Base-by-base conservation (phyloP, 2,888 invertebrate genomes). In the Odontocerum albicorne region DNA sequence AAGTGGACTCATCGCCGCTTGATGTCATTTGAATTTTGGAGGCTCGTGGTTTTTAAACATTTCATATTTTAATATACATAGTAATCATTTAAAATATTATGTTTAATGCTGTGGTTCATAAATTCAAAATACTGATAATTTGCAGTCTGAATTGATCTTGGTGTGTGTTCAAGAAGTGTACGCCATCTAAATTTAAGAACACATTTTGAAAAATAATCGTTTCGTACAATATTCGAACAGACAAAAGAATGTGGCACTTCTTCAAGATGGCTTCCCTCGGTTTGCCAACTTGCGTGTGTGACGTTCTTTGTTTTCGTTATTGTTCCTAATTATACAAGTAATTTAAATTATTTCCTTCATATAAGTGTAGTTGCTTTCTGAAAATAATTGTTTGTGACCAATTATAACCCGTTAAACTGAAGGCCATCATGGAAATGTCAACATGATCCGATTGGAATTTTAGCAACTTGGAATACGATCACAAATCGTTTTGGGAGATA, bases 251-350 rank as follows among this genome's bases (percentile, higher is more conserved):
- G 84, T 83, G 82, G 82, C 83, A 84, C 83, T 84, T 83, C 75
- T 77, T 76, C 83, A 85, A 85, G 82, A 85, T 85, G 85, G 85
- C 84, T 81, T 83, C 83, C 82, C 60, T 75, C 78, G 77, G 79
- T 79, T 80, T 80, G 79, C 79, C 80, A 79, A 79, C 77, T 78
- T 79, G 77, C 75, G 75, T 74, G 75, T 76, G 75, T 73, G 74
- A 74, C 74, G 64, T 64, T 63, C 62, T 63, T 63, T 63, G 63
- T 63, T 61, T 62, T 62, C 59, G 47, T 60, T 59, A 56, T 49
- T 58, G 43, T 43, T 61, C 50, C 31, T 49, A 42, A 45, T 59
- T 51, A 45, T 32, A 55, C 35, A 49, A 16, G 35, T 27, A 50
- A 39, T 54, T 46, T 38, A 21, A 12, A 21, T 42, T 21, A 16